A percentile compares a stretch with the other conserved stretches of the same genome.
phyloP scores from a whole-genome alignment of 2,888 invertebrate genomes.

The Temnothorax ravouxi region DNA sequence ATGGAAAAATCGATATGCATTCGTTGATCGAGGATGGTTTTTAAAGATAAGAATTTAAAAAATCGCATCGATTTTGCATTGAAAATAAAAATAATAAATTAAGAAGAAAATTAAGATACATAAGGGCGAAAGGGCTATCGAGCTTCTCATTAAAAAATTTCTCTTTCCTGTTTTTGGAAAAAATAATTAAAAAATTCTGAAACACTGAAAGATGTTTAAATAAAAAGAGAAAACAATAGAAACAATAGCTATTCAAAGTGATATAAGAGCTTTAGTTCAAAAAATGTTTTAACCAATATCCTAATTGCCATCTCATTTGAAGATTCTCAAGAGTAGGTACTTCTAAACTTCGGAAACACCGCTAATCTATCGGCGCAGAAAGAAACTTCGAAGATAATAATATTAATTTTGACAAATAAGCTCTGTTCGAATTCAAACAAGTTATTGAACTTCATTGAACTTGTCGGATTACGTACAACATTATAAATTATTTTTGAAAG shows the following conservation, averaged over 20 bases:
- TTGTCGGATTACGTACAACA: not conserved
- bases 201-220: not conserved
- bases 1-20: not conserved
- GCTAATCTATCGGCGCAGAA: not conserved
- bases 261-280: not conserved
- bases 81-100: not conserved
- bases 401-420: not conserved
- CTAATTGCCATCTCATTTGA: not conserved
- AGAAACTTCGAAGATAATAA: not conserved
- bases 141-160: not conserved
- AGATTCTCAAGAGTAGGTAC: not conserved
- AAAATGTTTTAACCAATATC: not conserved
- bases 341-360: not conserved
- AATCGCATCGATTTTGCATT: not conserved
- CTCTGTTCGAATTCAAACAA: not conserved
- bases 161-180: not conserved
- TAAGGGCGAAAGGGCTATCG: too few relatives aligned
- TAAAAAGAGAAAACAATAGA: conserved; percentile 7
- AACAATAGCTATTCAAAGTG: not conserved
- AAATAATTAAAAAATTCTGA: not conserved
- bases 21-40: not conserved
- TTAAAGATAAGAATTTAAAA: not conserved
- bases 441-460: not conserved
- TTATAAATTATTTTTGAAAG: not conserved
- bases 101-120: not conserved